phyloP scores from a whole-genome alignment of 2,797 vertebrate genomes.

The Xenops minutus region DNA sequence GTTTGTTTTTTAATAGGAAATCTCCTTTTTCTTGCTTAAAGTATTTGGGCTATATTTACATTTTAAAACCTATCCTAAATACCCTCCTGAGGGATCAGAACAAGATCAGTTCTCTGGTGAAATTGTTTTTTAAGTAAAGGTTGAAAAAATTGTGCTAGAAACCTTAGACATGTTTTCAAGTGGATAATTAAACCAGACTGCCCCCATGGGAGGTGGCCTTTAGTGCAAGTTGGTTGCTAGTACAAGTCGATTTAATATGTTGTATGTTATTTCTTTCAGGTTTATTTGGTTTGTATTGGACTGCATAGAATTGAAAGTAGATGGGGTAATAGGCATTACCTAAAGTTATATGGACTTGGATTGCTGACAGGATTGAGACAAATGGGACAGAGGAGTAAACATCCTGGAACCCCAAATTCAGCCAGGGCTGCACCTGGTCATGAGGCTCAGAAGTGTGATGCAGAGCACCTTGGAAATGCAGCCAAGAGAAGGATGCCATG shows the following conservation, averaged over 20 bases:
- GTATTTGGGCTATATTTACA: neutral
- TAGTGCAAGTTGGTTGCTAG: neutral
- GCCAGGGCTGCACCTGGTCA: neutral
- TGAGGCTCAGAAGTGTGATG: neutral
- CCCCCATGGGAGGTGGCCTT: neutral
- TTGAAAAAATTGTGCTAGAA: neutral
- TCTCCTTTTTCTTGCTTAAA: neutral
- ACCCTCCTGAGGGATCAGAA: neutral
- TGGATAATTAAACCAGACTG: neutral
- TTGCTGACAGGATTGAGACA: neutral
- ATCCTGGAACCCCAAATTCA: neutral
- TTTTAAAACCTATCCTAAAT: neutral
- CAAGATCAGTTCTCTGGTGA: neutral
- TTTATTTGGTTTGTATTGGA: neutral
- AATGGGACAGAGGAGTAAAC: neutral
- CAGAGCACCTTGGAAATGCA: neutral
- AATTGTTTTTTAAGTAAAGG: neutral
- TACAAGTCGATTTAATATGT: neutral
- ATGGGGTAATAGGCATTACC: neutral
- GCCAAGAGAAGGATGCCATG: neutral
- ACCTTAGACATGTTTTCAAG: conserved; percentile 3
- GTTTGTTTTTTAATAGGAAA: neutral
- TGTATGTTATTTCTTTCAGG: neutral
- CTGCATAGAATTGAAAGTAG: neutral
- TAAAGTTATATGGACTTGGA: neutral